Evolutionary conservation across 1,140 invertebrate genomes (phyloP), one percentile per base, ranked within the genome.

Genomic region (Thaumetopoea pityocampa): DNA sequence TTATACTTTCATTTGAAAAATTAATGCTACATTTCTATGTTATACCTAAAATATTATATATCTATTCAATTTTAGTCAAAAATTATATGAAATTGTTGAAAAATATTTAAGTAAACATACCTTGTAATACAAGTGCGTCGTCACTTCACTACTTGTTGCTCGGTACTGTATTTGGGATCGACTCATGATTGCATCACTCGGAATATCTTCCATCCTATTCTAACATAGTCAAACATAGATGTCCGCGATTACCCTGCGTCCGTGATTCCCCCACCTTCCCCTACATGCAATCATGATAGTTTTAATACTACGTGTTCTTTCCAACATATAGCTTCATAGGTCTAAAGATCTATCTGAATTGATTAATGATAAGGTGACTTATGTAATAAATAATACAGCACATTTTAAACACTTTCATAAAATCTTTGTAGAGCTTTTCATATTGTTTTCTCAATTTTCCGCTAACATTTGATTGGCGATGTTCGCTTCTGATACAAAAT

Each of bases 191-290:
- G 36, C 11, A 15, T 2, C 16, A 38, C 11, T 38, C 11, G 9
- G 3, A 18, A 27, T 38, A 38, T 27, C 26, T 38, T 2, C 23
- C 28, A 28, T 38, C 11, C 11, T 11, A 16, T 38, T 38, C 36
- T 27, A 38, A 38, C 26, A 38, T 17, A 18, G 1, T 4, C 9
- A 38, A 17, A 27, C 36, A 8, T n/a, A 7, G 1, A 24, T 28
- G 36, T 38, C 11, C 36, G 36, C 5, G 5, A 20, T 10, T 24
- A 11, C 33, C 4, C 19, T n/a, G 7, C 20, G 6, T 24, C 16
- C 14, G 30, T 33, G 28, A 30, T 30, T 30, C 4, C 28, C 28
- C 6, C 14, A 30, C 28, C 9, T 12, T 30, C 28, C n/a, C n/a
- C n/a, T n/a, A n/a, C n/a, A n/a, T n/a, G n/a, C n/a, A n/a, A n/a